These are phyloP conservation scores for Irena cyanogastra DNA, from an alignment of 2,113 vertebrate genomes.

Conservation along the genomic window DNA sequence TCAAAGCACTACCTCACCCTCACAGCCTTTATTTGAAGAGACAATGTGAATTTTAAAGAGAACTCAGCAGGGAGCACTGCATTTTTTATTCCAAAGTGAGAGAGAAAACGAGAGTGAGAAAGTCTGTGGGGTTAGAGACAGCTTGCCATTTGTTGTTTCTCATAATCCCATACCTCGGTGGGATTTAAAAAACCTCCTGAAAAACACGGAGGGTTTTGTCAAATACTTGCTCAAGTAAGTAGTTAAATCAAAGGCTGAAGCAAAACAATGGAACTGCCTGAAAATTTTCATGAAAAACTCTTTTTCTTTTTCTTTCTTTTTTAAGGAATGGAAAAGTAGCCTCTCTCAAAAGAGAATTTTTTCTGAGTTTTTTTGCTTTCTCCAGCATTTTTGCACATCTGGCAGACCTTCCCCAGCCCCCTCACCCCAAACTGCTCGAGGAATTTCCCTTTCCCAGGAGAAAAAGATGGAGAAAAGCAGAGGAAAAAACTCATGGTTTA, in stretches of 20 bases:
- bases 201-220: conserved; percentile 56
- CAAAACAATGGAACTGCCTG: conserved; percentile 37
- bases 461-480: not conserved
- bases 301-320: not conserved
- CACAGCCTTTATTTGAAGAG: conserved; percentile 63
- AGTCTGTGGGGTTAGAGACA: conserved; percentile 44
- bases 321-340: not conserved
- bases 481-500: not conserved
- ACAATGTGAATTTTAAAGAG: conserved; percentile 70
- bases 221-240: conserved; percentile 24
- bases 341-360: not conserved
- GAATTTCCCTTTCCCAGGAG: not conserved
- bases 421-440: not conserved
- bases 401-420: not conserved
- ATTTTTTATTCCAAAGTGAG: conserved; percentile 67
- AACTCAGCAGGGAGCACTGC: conserved; percentile 59
- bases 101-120: conserved; percentile 60
- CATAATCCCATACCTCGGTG: conserved; percentile 54
- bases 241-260: conserved; percentile 34
- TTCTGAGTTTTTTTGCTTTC: not conserved
- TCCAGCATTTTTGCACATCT: not conserved
- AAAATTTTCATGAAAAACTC: conserved; percentile 8
- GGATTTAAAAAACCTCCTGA: conserved; percentile 59
- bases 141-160: conserved; percentile 50
- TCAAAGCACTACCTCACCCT: conserved; percentile 58